Evolutionary conservation across 2,113 vertebrate genomes (phyloP).

Genomic region (Paedocypris sp.): DNA sequence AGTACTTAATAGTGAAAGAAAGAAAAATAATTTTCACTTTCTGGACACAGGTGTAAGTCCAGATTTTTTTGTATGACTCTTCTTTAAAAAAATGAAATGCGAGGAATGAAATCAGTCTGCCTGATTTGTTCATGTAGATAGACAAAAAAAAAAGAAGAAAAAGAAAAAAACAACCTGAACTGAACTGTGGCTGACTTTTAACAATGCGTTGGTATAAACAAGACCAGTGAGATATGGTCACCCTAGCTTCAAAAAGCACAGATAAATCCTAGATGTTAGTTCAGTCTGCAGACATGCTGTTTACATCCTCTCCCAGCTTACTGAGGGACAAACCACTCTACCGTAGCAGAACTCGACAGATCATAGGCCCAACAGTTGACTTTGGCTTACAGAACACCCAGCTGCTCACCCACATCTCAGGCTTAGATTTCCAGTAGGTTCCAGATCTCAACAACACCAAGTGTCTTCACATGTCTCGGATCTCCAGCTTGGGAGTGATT

Average conservation of each 20-base stretch:
- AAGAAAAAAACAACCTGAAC: background rate
- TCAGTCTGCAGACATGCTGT: constrained; percentile 12
- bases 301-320: constrained; percentile 4
- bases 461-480: background rate
- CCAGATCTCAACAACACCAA: background rate
- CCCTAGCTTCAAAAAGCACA: background rate
- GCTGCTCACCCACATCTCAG: constrained; percentile 2
- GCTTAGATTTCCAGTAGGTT: constrained; percentile 1
- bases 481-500: too few species aligned
- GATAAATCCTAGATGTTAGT: constrained; percentile 10
- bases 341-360: background rate
- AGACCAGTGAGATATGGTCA: background rate
- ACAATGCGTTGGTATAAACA: constrained; percentile 7
- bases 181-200: constrained; percentile 6
- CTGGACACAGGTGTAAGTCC: too few species aligned
- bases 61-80: too few species aligned
- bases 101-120: background rate
- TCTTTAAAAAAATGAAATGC: too few species aligned
- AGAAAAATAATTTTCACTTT: too few species aligned
- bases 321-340: constrained; percentile 13
- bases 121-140: too few species aligned
- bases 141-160: background rate
- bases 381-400: constrained; percentile 11
- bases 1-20: too few species aligned
- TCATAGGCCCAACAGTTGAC: constrained; percentile 13